Conservation (phyloP, 2,888 invertebrate species). For the Emesis furor region DNA sequence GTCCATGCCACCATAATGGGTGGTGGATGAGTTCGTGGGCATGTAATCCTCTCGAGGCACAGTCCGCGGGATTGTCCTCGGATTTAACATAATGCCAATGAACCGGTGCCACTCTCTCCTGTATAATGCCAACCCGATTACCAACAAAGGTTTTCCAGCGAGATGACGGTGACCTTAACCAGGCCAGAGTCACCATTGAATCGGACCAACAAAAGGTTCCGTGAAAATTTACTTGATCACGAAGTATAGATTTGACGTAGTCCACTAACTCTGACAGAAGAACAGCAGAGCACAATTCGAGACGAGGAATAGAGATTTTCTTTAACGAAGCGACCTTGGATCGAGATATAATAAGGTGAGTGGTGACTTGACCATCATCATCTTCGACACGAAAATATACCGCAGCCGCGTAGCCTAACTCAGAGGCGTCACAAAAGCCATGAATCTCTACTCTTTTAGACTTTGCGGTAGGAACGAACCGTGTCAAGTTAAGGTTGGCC, state of each 20-base stretch:
- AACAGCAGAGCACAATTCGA: slow-evolving; percentile 31
- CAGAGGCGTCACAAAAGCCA: not conserved
- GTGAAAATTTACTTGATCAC: not conserved
- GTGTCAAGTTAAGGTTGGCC: not conserved
- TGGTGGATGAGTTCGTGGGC: not conserved
- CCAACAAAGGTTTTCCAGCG: slow-evolving; percentile 23
- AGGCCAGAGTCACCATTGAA: slow-evolving; percentile 25
- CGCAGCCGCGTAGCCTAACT: not conserved
- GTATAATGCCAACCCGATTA: slow-evolving; percentile 24
- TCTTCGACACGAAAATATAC: not conserved
- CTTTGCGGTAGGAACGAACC: not conserved
- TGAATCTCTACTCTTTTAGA: not conserved
- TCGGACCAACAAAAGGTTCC: slow-evolving; percentile 27
- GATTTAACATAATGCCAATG: slow-evolving; percentile 15
- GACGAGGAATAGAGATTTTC: slow-evolving; percentile 18
- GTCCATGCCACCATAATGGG: not conserved
- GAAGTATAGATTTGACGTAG: not conserved
- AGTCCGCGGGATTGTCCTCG: slow-evolving; percentile 37
- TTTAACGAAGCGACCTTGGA: slow-evolving; percentile 24
- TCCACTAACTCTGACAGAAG: slow-evolving; percentile 3
- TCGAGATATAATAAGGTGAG: not conserved
- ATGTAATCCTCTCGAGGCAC: slow-evolving; percentile 23
- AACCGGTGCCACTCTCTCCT: not conserved
- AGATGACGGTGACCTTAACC: slow-evolving; percentile 19
- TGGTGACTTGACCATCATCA: not conserved